These are phyloP conservation scores for Sparidentex hasta DNA, from an alignment of 2,797 vertebrate species.

Conservation along the genomic window DNA sequence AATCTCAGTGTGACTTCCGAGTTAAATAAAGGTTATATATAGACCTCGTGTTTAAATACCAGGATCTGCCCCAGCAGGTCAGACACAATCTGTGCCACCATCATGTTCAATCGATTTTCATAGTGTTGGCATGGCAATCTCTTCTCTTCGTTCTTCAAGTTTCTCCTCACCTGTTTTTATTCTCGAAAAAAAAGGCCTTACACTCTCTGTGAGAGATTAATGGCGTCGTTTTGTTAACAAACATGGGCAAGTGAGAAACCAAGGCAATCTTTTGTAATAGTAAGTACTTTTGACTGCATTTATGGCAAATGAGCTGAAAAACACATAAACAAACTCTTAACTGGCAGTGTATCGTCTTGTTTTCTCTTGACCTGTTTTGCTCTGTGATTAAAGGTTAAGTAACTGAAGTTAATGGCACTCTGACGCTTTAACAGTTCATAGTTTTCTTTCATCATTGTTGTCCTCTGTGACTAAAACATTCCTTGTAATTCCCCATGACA, in stretches of 20 bases:
- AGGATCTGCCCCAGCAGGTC: slow-evolving; percentile 41
- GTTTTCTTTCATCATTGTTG: neutral
- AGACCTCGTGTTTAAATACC: slow-evolving; percentile 39
- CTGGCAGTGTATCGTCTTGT: neutral
- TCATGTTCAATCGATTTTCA: slow-evolving; percentile 38
- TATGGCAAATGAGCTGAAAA: neutral
- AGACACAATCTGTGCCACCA: slow-evolving; percentile 37
- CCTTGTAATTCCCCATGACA: neutral
- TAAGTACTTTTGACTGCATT: neutral
- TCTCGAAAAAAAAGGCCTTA: slow-evolving; percentile 4
- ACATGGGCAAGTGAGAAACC: slow-evolving; percentile 10
- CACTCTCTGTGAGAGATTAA: slow-evolving; percentile 4
- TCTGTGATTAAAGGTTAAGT: neutral
- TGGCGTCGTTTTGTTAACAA: neutral
- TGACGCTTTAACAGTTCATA: neutral
- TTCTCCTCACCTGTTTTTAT: neutral
- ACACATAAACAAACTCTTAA: neutral
- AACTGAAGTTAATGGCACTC: neutral
- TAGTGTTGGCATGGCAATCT: slow-evolving; percentile 17
- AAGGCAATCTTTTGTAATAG: neutral
- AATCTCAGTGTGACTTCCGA: no score
- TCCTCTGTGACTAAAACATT: neutral
- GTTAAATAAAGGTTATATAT: no score
- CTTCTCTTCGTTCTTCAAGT: neutral
- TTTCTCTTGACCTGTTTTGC: neutral